A percentile compares a stretch with the other conserved stretches of the same genome.
These are phyloP conservation scores for Hemibagrus wyckioides DNA, from an alignment of 2,113 vertebrate species.

Conservation along the genomic window DNA sequence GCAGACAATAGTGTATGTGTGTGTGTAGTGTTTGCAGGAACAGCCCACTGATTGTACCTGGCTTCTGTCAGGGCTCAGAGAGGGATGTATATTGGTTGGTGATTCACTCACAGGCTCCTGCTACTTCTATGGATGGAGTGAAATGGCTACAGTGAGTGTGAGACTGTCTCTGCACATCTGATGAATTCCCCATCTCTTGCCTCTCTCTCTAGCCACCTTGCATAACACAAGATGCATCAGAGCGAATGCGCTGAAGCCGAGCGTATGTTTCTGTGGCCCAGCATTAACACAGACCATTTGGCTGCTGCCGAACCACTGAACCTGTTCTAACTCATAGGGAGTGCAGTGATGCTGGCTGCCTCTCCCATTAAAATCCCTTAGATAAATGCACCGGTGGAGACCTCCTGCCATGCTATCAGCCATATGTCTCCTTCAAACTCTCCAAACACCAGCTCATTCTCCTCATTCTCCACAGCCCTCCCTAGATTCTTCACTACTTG, in stretches of 20 bases:
- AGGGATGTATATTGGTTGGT: not conserved
- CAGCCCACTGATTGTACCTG: not conserved
- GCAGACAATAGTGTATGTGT: not conserved
- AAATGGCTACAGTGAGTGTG: not conserved
- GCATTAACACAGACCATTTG: constrained; percentile 54
- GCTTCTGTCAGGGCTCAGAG: not conserved
- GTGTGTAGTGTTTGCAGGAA: not conserved
- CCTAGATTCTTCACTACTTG: not conserved
- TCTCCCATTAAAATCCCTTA: constrained; percentile 65
- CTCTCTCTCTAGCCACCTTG: constrained; percentile 1
- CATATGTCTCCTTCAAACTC: constrained; percentile 47
- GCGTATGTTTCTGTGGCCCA: constrained; percentile 32
- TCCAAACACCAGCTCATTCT: constrained; percentile 9
- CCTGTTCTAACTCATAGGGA: constrained; percentile 53
- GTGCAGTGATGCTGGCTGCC: constrained; percentile 46
- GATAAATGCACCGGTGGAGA: constrained; percentile 61
- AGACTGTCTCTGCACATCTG: not conserved
- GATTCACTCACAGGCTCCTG: not conserved
- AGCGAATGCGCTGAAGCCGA: constrained; percentile 22
- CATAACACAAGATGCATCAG: constrained; percentile 31
- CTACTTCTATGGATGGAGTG: not conserved
- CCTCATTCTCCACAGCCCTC: not conserved
- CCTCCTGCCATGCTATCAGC: constrained; percentile 53
- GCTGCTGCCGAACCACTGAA: constrained; percentile 53
- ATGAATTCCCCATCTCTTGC: not conserved